phyloP scores from a whole-genome alignment of 2,888 invertebrate genomes.

The Drosophila lacicola region DNA sequence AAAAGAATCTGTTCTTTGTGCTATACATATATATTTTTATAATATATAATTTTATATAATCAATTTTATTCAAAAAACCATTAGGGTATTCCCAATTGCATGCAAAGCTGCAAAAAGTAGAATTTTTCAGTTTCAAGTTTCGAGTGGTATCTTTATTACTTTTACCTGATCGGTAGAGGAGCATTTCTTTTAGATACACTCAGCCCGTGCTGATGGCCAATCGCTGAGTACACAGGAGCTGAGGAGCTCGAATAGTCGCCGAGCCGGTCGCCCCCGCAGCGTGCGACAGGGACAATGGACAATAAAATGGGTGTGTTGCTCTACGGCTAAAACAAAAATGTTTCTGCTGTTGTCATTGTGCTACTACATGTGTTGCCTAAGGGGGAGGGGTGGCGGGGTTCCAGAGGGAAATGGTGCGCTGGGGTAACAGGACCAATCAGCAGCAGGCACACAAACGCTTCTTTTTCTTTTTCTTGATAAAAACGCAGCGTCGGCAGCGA shows the following conservation, averaged over 20 bases:
- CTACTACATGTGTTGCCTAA: constrained; percentile 22
- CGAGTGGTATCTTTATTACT: constrained; percentile 8
- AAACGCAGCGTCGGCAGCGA: constrained; percentile 67
- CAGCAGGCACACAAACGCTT: constrained; percentile 61
- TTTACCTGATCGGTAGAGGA: background rate
- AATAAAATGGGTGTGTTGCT: constrained; percentile 80
- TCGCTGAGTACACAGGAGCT: constrained; percentile 16
- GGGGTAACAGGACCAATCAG: constrained; percentile 71
- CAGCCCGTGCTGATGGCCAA: constrained; percentile 26
- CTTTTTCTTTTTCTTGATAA: constrained; percentile 80
- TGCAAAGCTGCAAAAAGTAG: too few relatives aligned
- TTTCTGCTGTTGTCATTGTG: constrained; percentile 39
- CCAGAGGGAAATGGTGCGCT: background rate
- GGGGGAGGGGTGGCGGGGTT: constrained; percentile 3
- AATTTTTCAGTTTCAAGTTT: background rate
- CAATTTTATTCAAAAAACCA: too few relatives aligned
- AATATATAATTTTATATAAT: too few relatives aligned
- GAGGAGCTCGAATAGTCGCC: constrained; percentile 15
- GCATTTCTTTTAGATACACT: constrained; percentile 5
- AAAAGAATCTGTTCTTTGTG: too few relatives aligned
- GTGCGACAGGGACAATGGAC: constrained; percentile 45
- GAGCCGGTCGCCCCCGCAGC: background rate
- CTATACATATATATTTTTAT: too few relatives aligned
- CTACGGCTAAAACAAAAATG: constrained; percentile 75
- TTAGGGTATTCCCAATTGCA: too few relatives aligned